Base-by-base conservation (phyloP, 2,888 invertebrate genomes). In the Gymnocheta viridis region DNA sequence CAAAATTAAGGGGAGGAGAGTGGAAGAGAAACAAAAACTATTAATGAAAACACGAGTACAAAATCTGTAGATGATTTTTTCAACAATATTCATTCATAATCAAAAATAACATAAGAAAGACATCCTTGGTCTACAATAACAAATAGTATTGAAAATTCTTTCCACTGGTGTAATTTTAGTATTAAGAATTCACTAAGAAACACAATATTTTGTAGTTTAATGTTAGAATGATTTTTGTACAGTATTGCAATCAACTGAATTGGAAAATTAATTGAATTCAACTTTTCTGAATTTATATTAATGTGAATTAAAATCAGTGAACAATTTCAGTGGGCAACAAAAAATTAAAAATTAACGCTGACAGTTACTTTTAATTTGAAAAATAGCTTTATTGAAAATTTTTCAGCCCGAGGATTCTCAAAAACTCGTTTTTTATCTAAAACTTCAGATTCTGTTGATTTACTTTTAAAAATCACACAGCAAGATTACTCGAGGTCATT, bases 1-100 rank as follows among this genome's bases (percentile, higher is more conserved):
- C 27, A 58, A 80, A 80, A 51, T 51, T 19, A 64, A 51, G 60
- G 19, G 6, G 35, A 64, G n/a, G 35, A 9, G 12, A 19, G 27
- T n/a, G 2, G 27, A 32, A 29, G 27, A 4, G 47, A 49, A 24
- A 35, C 19, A 54, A 54, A 19, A 54, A 7, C 54, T 9, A 32
- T 17, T 32, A 56, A 32, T 17, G 10, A 10, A 0, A 14, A 29
- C n/a, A 22, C 38, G 27, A 47, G 19, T 9, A 47, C 10, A 24
- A 56, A 22, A 27, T 17, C 9, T 56, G n/a, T 19, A 47, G 29
- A 32, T 49, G 17, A 24, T 35, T 49, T 49, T 49, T 35, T 24
- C 44, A 58, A 49, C 32, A 49, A 32, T 35, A 60, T 17, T 19
- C 17, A 60, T 17, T 19, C 17, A 38, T 12, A 54, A 51, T 27